phyloP scores from a whole-genome alignment of 2,113 vertebrate genomes.

The Colinus virginianus region DNA sequence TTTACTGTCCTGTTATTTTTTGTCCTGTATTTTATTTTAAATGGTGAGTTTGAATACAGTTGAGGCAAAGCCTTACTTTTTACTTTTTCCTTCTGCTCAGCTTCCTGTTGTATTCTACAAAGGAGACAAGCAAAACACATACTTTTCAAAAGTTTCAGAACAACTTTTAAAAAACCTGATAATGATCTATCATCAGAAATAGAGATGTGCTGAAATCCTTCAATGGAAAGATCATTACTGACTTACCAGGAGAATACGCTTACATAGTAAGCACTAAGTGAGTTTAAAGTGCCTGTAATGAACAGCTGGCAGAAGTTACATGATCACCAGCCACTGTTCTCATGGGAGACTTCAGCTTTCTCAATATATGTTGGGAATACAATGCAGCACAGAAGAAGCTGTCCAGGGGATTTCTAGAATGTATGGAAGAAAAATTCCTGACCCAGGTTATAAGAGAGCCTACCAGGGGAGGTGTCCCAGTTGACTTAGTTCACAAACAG shows the following conservation, averaged over 20 bases:
- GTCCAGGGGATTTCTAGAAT: too few species aligned
- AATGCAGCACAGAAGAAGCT: too few species aligned
- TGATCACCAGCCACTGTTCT: too few species aligned
- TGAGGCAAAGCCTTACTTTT: background rate
- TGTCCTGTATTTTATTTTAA: background rate
- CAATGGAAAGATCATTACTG: background rate
- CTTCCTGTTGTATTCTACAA: background rate
- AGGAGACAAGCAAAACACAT: rapidly evolving
- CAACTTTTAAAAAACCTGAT: background rate
- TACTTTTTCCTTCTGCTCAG: background rate
- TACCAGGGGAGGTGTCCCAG: too few species aligned
- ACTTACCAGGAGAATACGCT: background rate
- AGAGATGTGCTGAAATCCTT: background rate
- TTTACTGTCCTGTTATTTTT: background rate
- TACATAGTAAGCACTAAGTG: background rate
- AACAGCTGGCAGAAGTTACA: too few species aligned
- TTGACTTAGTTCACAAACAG: too few species aligned
- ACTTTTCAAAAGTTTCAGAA: background rate
- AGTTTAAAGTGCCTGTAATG: background rate
- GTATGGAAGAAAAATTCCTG: too few species aligned
- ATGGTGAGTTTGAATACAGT: background rate
- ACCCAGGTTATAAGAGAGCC: too few species aligned
- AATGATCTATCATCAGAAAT: background rate
- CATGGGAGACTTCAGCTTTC: too few species aligned
- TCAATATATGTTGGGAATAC: too few species aligned